Conservation (phyloP, 2,797 vertebrate species). For the Uromys caudimaculatus region DNA sequence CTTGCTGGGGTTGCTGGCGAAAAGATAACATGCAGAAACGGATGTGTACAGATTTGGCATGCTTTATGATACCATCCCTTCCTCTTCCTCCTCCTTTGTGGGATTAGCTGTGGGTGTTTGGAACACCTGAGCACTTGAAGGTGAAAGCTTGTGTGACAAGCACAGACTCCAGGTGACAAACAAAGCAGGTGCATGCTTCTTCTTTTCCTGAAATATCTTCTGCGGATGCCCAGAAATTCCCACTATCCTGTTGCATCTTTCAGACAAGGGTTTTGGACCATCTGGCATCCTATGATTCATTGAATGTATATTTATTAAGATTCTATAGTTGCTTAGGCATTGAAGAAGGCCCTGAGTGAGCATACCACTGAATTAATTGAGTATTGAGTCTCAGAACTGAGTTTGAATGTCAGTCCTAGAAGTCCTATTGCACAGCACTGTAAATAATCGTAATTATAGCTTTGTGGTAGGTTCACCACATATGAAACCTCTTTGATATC, state of each 20-base stretch:
- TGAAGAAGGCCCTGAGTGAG: not conserved
- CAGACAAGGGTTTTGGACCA: not conserved
- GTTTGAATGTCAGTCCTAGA: not conserved
- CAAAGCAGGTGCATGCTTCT: not conserved
- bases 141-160: not conserved
- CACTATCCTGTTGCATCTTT: not conserved
- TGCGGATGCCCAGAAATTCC: not conserved
- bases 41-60: not conserved
- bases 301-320: not conserved
- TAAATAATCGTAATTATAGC: not conserved
- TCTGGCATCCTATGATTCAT: not conserved
- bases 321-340: not conserved
- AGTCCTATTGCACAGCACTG: not conserved
- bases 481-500: slow-evolving; percentile 3
- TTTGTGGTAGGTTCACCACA: not conserved
- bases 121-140: not conserved
- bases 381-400: not conserved
- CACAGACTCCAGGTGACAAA: not conserved
- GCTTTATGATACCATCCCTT: not conserved
- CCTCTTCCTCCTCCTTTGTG: not conserved
- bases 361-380: not conserved
- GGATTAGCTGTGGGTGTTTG: not conserved
- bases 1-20: not conserved
- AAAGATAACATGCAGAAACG: not conserved
- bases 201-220: slow-evolving; percentile 42